These are phyloP conservation scores for Galagoides demidoff DNA, from an alignment of 2,797 vertebrate genomes.

Conservation along the genomic window DNA sequence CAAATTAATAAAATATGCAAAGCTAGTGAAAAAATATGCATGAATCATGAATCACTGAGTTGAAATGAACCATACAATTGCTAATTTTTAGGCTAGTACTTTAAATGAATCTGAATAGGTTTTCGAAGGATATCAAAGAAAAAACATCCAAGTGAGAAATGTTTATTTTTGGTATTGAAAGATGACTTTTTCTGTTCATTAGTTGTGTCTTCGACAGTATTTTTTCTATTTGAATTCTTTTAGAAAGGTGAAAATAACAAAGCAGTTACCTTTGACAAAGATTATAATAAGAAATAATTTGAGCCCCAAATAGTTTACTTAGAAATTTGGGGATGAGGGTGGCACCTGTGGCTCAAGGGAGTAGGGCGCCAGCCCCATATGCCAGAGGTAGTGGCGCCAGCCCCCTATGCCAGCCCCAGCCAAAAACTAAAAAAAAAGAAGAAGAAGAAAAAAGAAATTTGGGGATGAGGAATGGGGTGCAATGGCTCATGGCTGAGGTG, in stretches of 20 bases:
- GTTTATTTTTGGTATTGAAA: conserved; percentile 38
- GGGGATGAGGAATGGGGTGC: no score
- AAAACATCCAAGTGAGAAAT: conserved; percentile 51
- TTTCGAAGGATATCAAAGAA: conserved; percentile 50
- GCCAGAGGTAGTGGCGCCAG: no score
- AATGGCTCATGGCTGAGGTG: no score
- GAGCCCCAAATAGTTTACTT: conserved; percentile 61
- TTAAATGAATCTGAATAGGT: conserved; percentile 56
- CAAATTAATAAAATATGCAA: conserved; percentile 63
- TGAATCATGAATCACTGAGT: conserved; percentile 42
- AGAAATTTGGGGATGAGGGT: not conserved
- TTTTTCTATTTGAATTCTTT: conserved; percentile 35
- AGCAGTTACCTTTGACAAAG: conserved; percentile 22
- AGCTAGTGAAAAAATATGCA: conserved; percentile 26
- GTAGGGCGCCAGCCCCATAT: no score
- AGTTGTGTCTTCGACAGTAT: not conserved
- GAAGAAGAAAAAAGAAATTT: not conserved
- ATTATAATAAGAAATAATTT: not conserved
- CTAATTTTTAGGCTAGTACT: conserved; percentile 49
- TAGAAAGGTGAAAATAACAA: conserved; percentile 33
- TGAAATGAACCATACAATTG: conserved; percentile 24
- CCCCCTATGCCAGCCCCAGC: no score
- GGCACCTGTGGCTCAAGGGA: no score
- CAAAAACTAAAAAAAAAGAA: no score
- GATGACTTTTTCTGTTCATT: not conserved